Conservation (phyloP, 2,888 invertebrate genomes). For the Himalopsyche japonica region DNA sequence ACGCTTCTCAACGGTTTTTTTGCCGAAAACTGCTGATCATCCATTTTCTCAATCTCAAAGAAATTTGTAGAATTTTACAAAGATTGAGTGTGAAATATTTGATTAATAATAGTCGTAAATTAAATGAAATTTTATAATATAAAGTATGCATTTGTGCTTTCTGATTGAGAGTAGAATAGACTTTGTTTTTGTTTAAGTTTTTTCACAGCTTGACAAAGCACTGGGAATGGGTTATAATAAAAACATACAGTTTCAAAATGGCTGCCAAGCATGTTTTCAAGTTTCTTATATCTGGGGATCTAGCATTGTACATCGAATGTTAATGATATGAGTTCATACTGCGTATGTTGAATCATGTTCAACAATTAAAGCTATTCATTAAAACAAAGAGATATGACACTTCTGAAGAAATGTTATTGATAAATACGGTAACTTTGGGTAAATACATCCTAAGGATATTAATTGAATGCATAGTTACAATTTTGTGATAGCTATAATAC, state of each 20-base stretch:
- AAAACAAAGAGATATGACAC: constrained; percentile 22
- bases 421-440: not conserved
- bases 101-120: no score
- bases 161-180: no score
- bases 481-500: not conserved
- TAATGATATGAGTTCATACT: constrained; percentile 15
- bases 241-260: not conserved
- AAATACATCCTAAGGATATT: constrained; percentile 12
- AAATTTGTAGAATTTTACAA: no score
- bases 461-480: constrained; percentile 8
- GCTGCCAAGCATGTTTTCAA: constrained; percentile 1
- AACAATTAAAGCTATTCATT: constrained; percentile 9
- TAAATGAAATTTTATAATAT: no score
- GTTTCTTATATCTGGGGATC: not conserved
- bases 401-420: not conserved
- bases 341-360: not conserved
- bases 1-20: no score
- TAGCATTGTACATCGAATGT: not conserved
- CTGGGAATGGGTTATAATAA: not conserved
- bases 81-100: no score
- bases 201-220: not conserved
- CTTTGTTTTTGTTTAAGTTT: no score
- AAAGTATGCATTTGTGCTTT: no score
- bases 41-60: no score
- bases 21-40: no score